Evolutionary conservation across 2,113 vertebrate species (phyloP).

Genomic region (Ammodytes dubius): DNA sequence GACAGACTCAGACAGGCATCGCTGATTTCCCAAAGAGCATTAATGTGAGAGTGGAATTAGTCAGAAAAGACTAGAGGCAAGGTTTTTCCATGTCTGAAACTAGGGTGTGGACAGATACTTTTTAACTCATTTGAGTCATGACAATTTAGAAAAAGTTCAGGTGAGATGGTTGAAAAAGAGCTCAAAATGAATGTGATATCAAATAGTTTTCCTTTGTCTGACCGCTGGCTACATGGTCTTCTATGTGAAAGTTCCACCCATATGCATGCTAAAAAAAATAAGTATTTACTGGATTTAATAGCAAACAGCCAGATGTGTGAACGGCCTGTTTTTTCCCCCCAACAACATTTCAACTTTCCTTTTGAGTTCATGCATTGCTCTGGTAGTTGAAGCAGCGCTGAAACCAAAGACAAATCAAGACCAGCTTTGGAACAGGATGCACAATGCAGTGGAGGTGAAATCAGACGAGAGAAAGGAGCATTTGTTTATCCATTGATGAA

Average conservation of each 20-base stretch:
- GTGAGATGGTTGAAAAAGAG: slow-evolving; percentile 6
- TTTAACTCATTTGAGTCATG: not conserved
- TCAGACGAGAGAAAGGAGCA: slow-evolving; percentile 68
- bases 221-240: slow-evolving; percentile 29
- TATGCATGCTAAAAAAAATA: slow-evolving; percentile 31
- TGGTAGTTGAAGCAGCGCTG: slow-evolving; percentile 53
- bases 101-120: not conserved
- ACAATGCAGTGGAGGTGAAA: slow-evolving; percentile 68
- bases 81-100: not conserved
- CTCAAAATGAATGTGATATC: slow-evolving; percentile 11
- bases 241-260: slow-evolving; percentile 47
- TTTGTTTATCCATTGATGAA: slow-evolving; percentile 77
- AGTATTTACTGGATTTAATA: slow-evolving; percentile 54
- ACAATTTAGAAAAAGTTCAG: slow-evolving; percentile 19
- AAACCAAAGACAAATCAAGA: slow-evolving; percentile 78
- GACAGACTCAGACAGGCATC: not conserved
- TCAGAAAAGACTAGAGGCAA: too few relatives aligned
- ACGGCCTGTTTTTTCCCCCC: slow-evolving; percentile 65
- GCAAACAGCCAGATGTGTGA: slow-evolving; percentile 76
- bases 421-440: slow-evolving; percentile 74
- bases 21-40: not conserved
- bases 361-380: slow-evolving; percentile 64
- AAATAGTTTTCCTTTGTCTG: slow-evolving; percentile 34
- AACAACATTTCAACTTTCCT: slow-evolving; percentile 71
- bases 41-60: not conserved